Conservation (phyloP, 2,888 invertebrate genomes). For the Rhagophthalmus giganteus region DNA sequence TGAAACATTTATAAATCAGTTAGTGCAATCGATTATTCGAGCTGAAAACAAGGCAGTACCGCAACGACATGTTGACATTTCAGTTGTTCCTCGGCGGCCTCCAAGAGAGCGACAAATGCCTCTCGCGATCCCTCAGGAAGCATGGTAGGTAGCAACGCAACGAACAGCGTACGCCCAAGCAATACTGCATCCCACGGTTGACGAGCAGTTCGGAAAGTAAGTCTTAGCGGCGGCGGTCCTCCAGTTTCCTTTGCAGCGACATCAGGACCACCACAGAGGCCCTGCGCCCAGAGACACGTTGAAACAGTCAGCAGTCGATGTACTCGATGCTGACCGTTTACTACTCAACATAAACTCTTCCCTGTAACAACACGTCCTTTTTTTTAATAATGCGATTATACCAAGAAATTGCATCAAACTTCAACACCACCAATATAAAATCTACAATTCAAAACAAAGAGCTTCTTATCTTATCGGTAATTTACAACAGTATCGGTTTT, state of each 20-base stretch:
- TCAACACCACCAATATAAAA: not conserved
- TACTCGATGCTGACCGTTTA: constrained; percentile 70
- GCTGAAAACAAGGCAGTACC: constrained; percentile 50
- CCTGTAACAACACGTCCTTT: constrained; percentile 36
- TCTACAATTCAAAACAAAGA: no score
- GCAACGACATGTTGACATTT: constrained; percentile 78
- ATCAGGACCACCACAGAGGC: constrained; percentile 99
- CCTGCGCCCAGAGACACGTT: constrained; percentile 94
- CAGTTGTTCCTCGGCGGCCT: constrained; percentile 93
- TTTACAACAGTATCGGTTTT: no score
- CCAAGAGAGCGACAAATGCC: constrained; percentile 89
- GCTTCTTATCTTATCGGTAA: no score
- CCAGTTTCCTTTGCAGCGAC: constrained; percentile 83
- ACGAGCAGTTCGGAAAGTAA: constrained; percentile 55
- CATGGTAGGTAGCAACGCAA: constrained; percentile 84
- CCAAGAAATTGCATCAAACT: not conserved
- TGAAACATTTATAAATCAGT: constrained; percentile 24
- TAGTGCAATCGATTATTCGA: not conserved
- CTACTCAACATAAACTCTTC: constrained; percentile 52
- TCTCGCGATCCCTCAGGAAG: constrained; percentile 92
- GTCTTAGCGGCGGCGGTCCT: constrained; percentile 51
- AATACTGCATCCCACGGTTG: constrained; percentile 55
- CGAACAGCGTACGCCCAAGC: constrained; percentile 78
- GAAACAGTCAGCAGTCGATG: constrained; percentile 73
- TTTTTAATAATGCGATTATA: not conserved